Base-by-base conservation (phyloP, 2,888 invertebrate genomes). In the Stramonita haemastoma region DNA sequence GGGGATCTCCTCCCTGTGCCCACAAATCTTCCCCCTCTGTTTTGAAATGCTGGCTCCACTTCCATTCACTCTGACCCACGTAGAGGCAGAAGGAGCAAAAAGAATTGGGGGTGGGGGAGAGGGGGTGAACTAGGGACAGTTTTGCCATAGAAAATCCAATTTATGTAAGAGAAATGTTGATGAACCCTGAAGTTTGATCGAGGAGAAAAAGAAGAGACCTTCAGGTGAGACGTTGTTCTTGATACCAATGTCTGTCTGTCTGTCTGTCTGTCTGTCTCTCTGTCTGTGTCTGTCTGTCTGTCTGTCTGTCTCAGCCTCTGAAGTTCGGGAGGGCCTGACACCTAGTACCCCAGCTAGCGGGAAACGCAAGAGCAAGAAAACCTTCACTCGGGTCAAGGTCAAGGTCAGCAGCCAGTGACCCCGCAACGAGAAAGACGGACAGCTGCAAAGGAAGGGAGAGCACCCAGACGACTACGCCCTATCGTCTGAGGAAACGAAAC, bases 381-480 rank as follows among this genome's bases (percentile, higher is more conserved):
- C 13, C 8, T 19, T 77, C 77, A 77, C 57, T 46, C 57, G 46
- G 46, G 46, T 46, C 32, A 46, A 46, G 46, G 32, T 46, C 32
- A 46, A 46, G 46, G 32, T 15, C 11, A 32, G 13, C 77, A 79
- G n/a, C 22, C 73, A 2, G 29, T n/a, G 32, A 56, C 73, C 17
- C 70, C 73, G 13, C 73, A 36, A n/a, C 15, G 56, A n/a, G 46
- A 36, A 36, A 70, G n/a, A n/a, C 13, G 26, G 22, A 84, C n/a
- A 22, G 36, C 46, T 1, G 5, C 29, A 19, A 66, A 15, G 26
- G 46, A 46, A 32, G 36, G 60, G 26, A 36, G 77, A 73, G 84
- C 46, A 19, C 89, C 89, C 89, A 93, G 83, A 92, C 93, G 22
- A 94, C 94, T 26, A 95, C 95, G 13, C 95, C 95, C n/a, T 94